phyloP scores from a whole-genome alignment of 2,888 invertebrate genomes.

The Ophonus ardosiacus region DNA sequence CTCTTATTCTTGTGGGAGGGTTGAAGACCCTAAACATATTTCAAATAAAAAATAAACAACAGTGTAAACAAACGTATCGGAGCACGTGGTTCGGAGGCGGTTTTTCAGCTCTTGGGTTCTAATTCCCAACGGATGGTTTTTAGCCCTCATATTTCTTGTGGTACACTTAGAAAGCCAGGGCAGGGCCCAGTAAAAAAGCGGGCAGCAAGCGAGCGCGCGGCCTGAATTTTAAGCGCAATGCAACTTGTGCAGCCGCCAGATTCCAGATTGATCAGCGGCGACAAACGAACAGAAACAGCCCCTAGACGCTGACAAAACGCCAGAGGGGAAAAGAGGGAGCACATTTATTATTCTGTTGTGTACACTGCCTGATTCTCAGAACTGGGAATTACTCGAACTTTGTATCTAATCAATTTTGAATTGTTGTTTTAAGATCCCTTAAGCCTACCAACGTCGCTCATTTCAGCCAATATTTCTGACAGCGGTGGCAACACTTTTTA shows the following conservation, averaged over 20 bases:
- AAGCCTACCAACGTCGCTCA: slow-evolving; percentile 11
- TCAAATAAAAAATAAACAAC: slow-evolving; percentile 36
- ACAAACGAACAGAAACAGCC: slow-evolving; percentile 50
- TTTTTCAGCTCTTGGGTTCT: slow-evolving; percentile 57
- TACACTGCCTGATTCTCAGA: slow-evolving; percentile 39
- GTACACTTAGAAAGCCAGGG: slow-evolving; percentile 53
- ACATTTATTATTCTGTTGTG: slow-evolving; percentile 44
- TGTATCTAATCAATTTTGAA: slow-evolving; percentile 47
- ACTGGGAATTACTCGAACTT: slow-evolving; percentile 33
- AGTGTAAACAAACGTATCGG: slow-evolving; percentile 37
- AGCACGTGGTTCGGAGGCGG: slow-evolving; percentile 28
- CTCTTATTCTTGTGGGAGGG: neutral
- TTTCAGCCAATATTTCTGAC: slow-evolving; percentile 17
- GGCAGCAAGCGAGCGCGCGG: slow-evolving; percentile 37
- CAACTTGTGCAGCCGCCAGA: slow-evolving; percentile 54
- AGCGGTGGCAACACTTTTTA: neutral
- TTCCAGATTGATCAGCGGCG: slow-evolving; percentile 61
- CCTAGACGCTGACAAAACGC: slow-evolving; percentile 13
- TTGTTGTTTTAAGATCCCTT: slow-evolving; percentile 30
- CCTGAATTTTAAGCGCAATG: slow-evolving; percentile 55
- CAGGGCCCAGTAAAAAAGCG: slow-evolving; percentile 23
- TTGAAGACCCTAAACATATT: slow-evolving; percentile 18
- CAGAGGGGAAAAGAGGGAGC: neutral
- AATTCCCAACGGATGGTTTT: slow-evolving; percentile 59
- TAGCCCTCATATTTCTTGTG: slow-evolving; percentile 64